Evolutionary conservation across 2,888 invertebrate species (phyloP).

Genomic region (Petrolisthes manimaculis): DNA sequence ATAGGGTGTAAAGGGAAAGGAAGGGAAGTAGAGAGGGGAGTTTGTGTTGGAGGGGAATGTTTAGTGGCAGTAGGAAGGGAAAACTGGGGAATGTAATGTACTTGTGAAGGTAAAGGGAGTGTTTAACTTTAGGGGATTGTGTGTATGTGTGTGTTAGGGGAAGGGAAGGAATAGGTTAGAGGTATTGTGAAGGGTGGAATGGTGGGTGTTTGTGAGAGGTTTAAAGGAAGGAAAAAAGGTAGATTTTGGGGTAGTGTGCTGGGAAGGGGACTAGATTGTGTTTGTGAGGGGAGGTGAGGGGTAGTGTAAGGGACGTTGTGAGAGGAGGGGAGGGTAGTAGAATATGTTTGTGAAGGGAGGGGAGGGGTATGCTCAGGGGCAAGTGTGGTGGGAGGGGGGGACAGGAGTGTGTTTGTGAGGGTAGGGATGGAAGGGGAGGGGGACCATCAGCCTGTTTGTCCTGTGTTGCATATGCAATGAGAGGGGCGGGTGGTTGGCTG

Average conservation of each 20-base stretch:
- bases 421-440: slow-evolving; percentile 17
- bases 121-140: not conserved
- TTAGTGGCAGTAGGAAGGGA: not conserved
- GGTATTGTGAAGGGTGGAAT: not conserved
- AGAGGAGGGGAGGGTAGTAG: slow-evolving; percentile 5
- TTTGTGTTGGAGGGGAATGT: not conserved
- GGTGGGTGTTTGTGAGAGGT: not conserved
- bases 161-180: not conserved
- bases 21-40: not conserved
- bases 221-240: not conserved
- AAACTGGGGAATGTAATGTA: no score
- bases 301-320: not conserved
- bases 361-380: not conserved
- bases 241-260: not conserved
- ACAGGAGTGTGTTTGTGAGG: not conserved
- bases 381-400: not conserved
- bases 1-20: not conserved
- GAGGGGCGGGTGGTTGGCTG: slow-evolving; percentile 25
- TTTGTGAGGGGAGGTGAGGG: not conserved
- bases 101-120: not conserved
- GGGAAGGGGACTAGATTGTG: not conserved
- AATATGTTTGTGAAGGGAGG: not conserved
- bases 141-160: not conserved
- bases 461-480: slow-evolving; percentile 55
- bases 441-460: slow-evolving; percentile 46